These are phyloP conservation scores for Ephestia elutella DNA, from an alignment of 1,140 invertebrate genomes.

Conservation along the genomic window DNA sequence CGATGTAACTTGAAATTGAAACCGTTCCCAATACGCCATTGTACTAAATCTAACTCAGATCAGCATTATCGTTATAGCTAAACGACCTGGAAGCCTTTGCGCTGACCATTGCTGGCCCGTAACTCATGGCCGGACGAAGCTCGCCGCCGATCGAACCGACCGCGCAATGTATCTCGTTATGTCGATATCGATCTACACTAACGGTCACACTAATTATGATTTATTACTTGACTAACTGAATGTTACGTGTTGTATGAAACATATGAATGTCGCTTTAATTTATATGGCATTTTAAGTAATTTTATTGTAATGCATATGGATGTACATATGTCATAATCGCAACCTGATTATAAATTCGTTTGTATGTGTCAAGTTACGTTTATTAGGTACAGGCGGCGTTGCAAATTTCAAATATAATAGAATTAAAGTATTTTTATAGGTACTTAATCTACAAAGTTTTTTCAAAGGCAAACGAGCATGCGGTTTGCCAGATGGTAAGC, in stretches of 20 bases:
- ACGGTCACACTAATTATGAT: background rate
- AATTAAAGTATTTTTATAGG: no score
- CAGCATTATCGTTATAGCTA: background rate
- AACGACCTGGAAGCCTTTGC: constrained; percentile 2
- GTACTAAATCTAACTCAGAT: constrained; percentile 1
- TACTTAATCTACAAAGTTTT: no score
- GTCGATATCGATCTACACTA: background rate
- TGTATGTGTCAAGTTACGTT: no score
- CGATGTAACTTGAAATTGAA: background rate
- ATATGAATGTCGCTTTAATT: background rate
- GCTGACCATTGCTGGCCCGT: constrained; percentile 1
- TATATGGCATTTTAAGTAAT: no score
- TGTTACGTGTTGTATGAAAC: background rate
- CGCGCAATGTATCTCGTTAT: background rate
- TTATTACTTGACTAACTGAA: background rate
- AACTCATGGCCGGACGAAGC: background rate
- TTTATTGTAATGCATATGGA: no score
- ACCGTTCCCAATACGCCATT: background rate
- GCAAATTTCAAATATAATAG: no score
- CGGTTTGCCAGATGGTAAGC: no score
- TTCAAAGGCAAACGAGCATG: no score
- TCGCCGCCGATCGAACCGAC: background rate
- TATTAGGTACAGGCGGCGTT: no score
- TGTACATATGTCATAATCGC: no score
- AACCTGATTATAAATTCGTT: no score